Evolutionary conservation across 2,113 vertebrate genomes (phyloP), one percentile per base, ranked within the genome.

Genomic region (Oreochromis niloticus): DNA sequence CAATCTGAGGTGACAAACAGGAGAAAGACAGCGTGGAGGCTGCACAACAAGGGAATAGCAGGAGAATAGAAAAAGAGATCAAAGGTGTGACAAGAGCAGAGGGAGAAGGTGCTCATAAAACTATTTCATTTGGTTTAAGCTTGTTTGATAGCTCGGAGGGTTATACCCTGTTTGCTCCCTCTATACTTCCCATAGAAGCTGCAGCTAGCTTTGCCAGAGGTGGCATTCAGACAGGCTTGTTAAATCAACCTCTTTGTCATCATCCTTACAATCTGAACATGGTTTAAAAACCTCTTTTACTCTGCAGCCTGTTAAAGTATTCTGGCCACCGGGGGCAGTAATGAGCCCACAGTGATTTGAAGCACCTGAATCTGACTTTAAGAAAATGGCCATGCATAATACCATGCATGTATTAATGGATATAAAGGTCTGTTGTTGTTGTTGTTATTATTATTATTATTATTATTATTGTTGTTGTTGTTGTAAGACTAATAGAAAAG

Each of bases 1-100:
- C 87, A 85, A 66, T 92, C 87, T 91, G 87, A 93, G 16, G 80
- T 90, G 86, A 87, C 68, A 85, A 66, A 80, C 43, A 84, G 81
- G 83, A 90, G 85, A 80, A 83, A 82, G 43, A 24, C 17, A 41
- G 50, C 1, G 46, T 30, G 39, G 22, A 7, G 34, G 12, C 52
- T 12, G 79, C 43, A 6, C 80, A 80, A 48, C 66, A 16, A 55
- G 24, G 90, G 39, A 17, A 9, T 13, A 55, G 84, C 71, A 63
- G 17, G 24, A 39, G 3, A 66, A 39, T 39, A 30, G 14, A 81
- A 56, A 19, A 14, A 7, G 61, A 57, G 19, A 43, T 2, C 5
- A 32, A 30, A 82, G 66, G 16, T 8, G 9, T 3, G 24, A 22
- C 56, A 48, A 52, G 9, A 83, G 61, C 9, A 19, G 52, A 22